Base-by-base conservation (phyloP, 2,113 vertebrate genomes). In the Lanius ludovicianus region DNA sequence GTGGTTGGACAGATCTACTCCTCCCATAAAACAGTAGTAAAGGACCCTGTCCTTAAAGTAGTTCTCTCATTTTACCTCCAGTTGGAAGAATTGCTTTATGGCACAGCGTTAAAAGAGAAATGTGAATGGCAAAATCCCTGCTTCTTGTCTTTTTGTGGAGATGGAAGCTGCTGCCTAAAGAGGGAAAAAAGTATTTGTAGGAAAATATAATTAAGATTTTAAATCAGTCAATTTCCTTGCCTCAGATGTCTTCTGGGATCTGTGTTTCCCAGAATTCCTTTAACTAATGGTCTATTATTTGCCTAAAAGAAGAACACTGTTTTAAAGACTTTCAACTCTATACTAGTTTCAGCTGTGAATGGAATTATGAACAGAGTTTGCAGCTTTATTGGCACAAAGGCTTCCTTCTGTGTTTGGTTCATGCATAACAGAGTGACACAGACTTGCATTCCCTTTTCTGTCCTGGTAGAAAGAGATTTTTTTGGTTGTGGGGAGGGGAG, bases 331-430 rank as follows among this genome's bases (percentile, higher is more conserved):
- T 95, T 89, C 68, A 93, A 75, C 71, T 86, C 70, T 37, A 35
- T 41, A 90, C 52, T 21, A 70, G 50, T 80, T 84, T 75, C 64
- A 59, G 76, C 83, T 90, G 42, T 93, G 91, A 84, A 74, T 84
- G 92, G 76, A 93, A 77, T 94, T 62, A 55, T 6, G 22, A 83
- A 50, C 77, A 47, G 74, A 44, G 73, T 97, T 95, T 92, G 37
- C 88, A 74, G 56, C 60, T 95, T 81, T 89, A 41, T 81, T 89
- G 92, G 85, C 83, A 65, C 46, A 50, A 77, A 70, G 68, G 21
- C 69, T 95, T 93, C 71, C 75, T 90, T 86, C 93, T 0, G 1
- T 24, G 1, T 87, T 92, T 67, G 27, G 35, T 31, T 63, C 68
- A 68, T 95, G 80, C 24, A 1, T 25, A 69, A 67, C 13, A 2